Percentiles rank a stretch among this genome's conserved stretches.
Evolutionary conservation across 2,888 invertebrate genomes (phyloP).

Genomic region (Eucera pruinosa): DNA sequence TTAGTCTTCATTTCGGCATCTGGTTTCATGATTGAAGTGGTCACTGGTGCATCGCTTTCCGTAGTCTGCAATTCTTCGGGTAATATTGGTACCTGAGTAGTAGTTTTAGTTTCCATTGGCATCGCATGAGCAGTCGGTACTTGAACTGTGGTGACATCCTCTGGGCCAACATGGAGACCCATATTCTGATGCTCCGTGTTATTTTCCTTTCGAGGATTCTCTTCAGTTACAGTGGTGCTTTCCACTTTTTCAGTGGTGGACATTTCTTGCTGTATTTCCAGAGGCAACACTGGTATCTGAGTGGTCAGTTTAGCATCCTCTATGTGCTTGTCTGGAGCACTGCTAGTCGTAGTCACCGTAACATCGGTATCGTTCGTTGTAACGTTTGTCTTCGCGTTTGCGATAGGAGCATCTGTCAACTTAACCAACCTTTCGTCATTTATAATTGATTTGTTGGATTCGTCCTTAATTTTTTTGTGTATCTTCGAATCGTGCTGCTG

Average conservation of each 20-base stretch:
- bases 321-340: conserved; percentile 58
- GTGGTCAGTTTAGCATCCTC: conserved; percentile 79
- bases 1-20: conserved; percentile 16
- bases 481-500: conserved; percentile 33
- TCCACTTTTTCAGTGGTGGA: conserved; percentile 76
- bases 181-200: conserved; percentile 39
- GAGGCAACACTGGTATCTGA: conserved; percentile 79
- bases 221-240: conserved; percentile 48
- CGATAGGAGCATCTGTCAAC: not conserved
- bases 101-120: conserved; percentile 77
- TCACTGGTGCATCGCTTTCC: conserved; percentile 76
- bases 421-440: conserved; percentile 9
- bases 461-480: conserved; percentile 28
- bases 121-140: conserved; percentile 61
- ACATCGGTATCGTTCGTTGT: conserved; percentile 24
- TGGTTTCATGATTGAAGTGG: conserved; percentile 65
- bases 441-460: conserved; percentile 33
- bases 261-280: conserved; percentile 80
- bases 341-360: conserved; percentile 7
- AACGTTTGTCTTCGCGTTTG: not conserved
- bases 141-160: conserved; percentile 52
- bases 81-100: conserved; percentile 79
- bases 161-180: conserved; percentile 37
- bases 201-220: conserved; percentile 50
- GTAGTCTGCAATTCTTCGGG: conserved; percentile 82